Evolutionary conservation across 2,797 vertebrate genomes (phyloP).

Genomic region (Furcifer pardalis): DNA sequence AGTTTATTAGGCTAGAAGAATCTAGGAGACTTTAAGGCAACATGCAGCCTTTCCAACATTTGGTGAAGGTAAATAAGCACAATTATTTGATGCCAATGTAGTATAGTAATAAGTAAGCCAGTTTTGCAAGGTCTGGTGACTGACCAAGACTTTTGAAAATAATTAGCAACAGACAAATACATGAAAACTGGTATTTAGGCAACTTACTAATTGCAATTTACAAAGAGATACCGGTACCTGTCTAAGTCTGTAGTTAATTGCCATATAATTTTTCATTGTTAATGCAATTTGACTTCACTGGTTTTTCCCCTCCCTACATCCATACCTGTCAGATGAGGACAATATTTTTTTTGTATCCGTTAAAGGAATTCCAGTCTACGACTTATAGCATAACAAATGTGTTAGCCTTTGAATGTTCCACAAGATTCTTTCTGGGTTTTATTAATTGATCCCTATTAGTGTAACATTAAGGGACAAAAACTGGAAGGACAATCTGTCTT

Average conservation of each 20-base stretch:
- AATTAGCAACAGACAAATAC: background rate
- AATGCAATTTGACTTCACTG: background rate
- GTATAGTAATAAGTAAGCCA: background rate
- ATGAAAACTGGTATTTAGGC: background rate
- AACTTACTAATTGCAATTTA: background rate
- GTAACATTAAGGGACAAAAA: background rate
- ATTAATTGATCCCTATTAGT: background rate
- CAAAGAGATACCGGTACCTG: background rate
- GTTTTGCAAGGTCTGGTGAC: background rate
- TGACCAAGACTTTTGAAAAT: constrained; percentile 3
- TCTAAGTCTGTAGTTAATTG: background rate
- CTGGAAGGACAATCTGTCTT: background rate
- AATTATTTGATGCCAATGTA: background rate
- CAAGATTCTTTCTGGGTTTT: background rate
- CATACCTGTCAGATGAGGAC: background rate
- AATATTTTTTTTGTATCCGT: background rate
- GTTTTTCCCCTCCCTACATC: background rate
- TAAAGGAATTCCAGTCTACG: background rate
- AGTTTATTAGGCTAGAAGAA: constrained; percentile 8
- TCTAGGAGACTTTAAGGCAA: background rate
- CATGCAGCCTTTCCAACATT: background rate
- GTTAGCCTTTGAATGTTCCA: background rate
- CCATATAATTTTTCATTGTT: background rate
- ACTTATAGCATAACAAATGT: background rate
- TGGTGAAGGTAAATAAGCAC: background rate